Conservation (phyloP, 92 coral and sea anemone species). For the Desmophyllum pertusum region DNA sequence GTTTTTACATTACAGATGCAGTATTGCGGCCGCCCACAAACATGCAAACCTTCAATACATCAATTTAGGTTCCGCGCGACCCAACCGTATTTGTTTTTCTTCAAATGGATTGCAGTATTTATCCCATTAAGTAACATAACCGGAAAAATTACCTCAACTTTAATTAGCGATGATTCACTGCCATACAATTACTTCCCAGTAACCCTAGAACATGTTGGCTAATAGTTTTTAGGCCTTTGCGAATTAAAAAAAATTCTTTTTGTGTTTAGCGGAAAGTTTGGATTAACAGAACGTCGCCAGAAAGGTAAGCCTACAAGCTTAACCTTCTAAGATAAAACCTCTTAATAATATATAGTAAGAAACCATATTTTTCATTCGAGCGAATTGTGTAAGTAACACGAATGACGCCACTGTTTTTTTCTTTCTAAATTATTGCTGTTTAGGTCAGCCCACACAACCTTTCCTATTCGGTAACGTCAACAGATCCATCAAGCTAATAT, state of each 20-base stretch:
- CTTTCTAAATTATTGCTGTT: not conserved
- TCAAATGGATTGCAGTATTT: constrained; percentile 15
- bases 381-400: not conserved
- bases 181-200: not conserved
- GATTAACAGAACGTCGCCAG: not conserved
- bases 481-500: not conserved
- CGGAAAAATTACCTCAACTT: constrained; percentile 30
- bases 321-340: not conserved
- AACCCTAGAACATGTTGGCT: not conserved
- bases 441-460: not conserved
- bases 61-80: not conserved
- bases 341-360: not conserved
- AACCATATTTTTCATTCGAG: not conserved
- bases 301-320: not conserved
- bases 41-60: not conserved
- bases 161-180: constrained; percentile 14
- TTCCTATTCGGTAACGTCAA: constrained; percentile 12
- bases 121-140: constrained; percentile 26
- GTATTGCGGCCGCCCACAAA: not conserved
- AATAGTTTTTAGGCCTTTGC: constrained; percentile 15
- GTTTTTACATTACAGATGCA: not conserved
- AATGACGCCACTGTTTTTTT: not conserved
- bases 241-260: not conserved
- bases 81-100: constrained; percentile 27
- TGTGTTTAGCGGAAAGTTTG: not conserved